phyloP scores from a whole-genome alignment of 1,140 invertebrate species.

The Lutraria rhynchaena region DNA sequence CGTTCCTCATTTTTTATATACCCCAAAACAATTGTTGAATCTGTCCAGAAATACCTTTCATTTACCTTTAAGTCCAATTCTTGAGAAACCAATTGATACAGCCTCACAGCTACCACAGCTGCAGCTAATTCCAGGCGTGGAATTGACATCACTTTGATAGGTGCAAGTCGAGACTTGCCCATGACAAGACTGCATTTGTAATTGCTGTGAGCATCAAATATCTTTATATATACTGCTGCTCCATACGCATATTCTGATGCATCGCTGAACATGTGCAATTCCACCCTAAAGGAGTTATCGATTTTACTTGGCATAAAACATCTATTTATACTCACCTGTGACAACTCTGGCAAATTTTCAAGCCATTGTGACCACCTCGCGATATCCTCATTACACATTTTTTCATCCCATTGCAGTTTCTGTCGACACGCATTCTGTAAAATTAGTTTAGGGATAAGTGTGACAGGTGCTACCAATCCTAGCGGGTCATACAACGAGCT shows the following conservation, averaged over 20 bases:
- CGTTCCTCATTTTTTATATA: slow-evolving; percentile 48
- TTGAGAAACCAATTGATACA: background rate
- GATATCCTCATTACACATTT: slow-evolving; percentile 5
- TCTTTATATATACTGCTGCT: background rate
- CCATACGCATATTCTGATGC: background rate
- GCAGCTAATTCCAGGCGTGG: slow-evolving; percentile 48
- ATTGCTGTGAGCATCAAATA: background rate
- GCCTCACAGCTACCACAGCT: slow-evolving; percentile 20
- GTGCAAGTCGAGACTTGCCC: slow-evolving; percentile 45
- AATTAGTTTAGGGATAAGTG: slow-evolving; percentile 48
- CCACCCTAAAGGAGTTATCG: background rate
- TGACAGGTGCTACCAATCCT: slow-evolving; percentile 59
- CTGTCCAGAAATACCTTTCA: slow-evolving; percentile 47
- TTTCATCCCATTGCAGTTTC: slow-evolving; percentile 61
- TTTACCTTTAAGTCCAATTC: slow-evolving; percentile 20
- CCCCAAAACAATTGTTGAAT: slow-evolving; percentile 42
- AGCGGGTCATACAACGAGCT: slow-evolving; percentile 68
- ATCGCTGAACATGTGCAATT: slow-evolving; percentile 1
- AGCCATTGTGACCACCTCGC: background rate
- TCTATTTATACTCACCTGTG: background rate
- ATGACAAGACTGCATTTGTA: slow-evolving; percentile 2
- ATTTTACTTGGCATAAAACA: background rate
- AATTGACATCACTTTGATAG: slow-evolving; percentile 28
- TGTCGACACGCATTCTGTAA: slow-evolving; percentile 50
- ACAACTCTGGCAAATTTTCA: background rate